Evolutionary conservation across 2,888 invertebrate genomes (phyloP).

Genomic region (Agriopis leucophaearia): DNA sequence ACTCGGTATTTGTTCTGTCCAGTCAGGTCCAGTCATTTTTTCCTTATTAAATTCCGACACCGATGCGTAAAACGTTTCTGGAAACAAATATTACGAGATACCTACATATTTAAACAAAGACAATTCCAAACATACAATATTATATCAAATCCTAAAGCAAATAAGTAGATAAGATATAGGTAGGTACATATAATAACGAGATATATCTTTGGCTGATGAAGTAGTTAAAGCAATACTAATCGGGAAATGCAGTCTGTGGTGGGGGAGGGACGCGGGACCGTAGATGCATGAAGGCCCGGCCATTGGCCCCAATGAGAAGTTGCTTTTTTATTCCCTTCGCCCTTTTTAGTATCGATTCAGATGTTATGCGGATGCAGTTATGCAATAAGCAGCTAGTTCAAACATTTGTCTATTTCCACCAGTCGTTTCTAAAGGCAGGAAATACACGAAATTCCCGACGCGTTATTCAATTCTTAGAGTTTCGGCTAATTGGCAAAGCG

Average conservation of each 20-base stretch:
- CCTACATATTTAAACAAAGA: conserved; percentile 3
- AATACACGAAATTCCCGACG: background rate
- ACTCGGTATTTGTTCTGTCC: background rate
- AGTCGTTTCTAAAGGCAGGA: background rate
- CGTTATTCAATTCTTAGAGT: background rate
- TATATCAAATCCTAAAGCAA: conserved; percentile 9
- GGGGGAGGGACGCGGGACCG: conserved; percentile 40
- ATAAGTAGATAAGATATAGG: conserved; percentile 28
- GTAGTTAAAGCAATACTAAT: conserved; percentile 34
- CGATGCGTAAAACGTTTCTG: background rate
- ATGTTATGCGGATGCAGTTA: conserved; percentile 28
- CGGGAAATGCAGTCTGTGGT: conserved; percentile 47
- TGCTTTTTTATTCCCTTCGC: conserved; percentile 56
- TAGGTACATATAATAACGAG: background rate
- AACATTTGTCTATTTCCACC: background rate
- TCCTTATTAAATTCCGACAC: background rate
- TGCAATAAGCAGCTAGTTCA: conserved; percentile 11
- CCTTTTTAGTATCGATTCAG: conserved; percentile 54
- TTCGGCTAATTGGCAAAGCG: conserved; percentile 21
- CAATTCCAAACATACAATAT: conserved; percentile 3
- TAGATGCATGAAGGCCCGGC: conserved; percentile 53
- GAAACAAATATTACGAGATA: conserved; percentile 11
- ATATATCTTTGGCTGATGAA: conserved; percentile 27
- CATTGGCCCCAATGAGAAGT: conserved; percentile 70
- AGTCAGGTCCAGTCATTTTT: background rate